phyloP scores from a whole-genome alignment of 2,797 vertebrate species.

The Psittacula echo region DNA sequence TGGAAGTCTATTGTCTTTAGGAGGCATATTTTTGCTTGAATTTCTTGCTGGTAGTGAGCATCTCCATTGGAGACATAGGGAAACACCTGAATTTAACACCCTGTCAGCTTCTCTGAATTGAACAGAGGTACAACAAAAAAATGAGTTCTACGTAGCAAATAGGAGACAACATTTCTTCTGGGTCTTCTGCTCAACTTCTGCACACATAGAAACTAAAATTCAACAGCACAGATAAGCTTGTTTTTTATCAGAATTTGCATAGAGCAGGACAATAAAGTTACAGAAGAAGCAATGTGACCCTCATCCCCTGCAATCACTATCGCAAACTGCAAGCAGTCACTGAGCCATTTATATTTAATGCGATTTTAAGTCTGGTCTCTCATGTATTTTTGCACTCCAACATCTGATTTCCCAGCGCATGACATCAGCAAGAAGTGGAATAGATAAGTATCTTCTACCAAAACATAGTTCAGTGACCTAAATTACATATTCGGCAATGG shows the following conservation, averaged over 20 bases:
- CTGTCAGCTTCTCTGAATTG: background rate
- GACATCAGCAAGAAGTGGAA: constrained; percentile 58
- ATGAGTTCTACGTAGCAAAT: background rate
- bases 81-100: background rate
- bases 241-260: background rate
- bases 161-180: background rate
- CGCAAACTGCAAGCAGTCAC: background rate
- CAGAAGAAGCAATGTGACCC: background rate
- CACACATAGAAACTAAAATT: background rate
- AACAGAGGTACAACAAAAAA: background rate
- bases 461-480: constrained; percentile 51
- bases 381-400: constrained; percentile 41
- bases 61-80: background rate
- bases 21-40: background rate
- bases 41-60: fast-evolving
- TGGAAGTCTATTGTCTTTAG: background rate
- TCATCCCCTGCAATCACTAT: background rate
- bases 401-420: constrained; percentile 65
- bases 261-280: background rate
- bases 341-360: background rate
- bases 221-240: background rate
- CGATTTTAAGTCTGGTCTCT: constrained; percentile 22
- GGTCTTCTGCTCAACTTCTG: background rate
- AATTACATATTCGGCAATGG: constrained; percentile 58
- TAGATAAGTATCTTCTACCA: constrained; percentile 52